Conservation (phyloP, 2,113 vertebrate genomes). For the Daboia siamensis region DNA sequence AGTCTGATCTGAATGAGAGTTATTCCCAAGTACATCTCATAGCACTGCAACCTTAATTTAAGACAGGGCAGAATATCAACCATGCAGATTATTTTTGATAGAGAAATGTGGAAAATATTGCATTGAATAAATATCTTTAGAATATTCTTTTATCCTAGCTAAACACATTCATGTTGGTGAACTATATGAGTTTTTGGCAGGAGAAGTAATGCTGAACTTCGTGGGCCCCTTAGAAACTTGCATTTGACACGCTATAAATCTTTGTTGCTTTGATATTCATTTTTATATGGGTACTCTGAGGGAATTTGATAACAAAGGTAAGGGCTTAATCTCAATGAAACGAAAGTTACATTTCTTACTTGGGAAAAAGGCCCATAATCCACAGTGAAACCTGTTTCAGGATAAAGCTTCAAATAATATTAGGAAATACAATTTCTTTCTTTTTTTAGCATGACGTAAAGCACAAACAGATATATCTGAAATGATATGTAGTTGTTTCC, state of each 20-base stretch:
- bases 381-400: background rate
- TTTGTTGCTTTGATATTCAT: background rate
- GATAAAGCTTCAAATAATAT: background rate
- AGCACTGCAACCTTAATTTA: background rate
- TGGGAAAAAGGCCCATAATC: background rate
- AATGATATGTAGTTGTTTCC: background rate
- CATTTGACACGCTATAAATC: background rate
- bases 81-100: background rate
- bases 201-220: background rate
- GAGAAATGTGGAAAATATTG: background rate
- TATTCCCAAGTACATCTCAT: background rate
- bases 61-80: background rate
- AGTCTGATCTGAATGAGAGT: background rate
- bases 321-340: slow-evolving; percentile 11
- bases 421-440: slow-evolving; percentile 31
- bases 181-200: background rate
- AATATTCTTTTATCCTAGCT: background rate
- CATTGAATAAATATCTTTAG: background rate
- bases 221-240: background rate
- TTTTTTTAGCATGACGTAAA: slow-evolving; percentile 51
- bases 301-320: slow-evolving; percentile 47
- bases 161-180: background rate
- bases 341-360: background rate
- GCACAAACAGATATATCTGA: background rate
- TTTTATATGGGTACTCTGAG: slow-evolving; percentile 35